Evolutionary conservation across 1,140 invertebrate species (phyloP).

Genomic region (Stegodyphus mimosarum): DNA sequence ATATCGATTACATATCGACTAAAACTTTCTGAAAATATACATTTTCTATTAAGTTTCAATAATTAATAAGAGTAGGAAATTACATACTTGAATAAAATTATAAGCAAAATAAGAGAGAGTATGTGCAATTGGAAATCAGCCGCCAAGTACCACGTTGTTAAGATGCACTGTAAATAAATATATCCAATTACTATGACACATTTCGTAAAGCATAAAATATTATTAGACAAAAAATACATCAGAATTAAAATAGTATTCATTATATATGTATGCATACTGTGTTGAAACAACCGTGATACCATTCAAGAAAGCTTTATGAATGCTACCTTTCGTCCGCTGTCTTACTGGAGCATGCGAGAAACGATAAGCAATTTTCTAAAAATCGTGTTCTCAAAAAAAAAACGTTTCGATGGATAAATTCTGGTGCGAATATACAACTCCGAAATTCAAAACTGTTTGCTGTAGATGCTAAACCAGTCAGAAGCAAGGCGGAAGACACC

Average conservation of each 20-base stretch:
- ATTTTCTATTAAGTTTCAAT: neutral
- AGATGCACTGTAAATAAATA: conserved; percentile 40
- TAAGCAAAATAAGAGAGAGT: conserved; percentile 42
- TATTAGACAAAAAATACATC: neutral
- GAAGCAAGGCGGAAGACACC: neutral
- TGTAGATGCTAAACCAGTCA: neutral
- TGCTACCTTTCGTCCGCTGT: neutral
- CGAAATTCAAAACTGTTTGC: neutral
- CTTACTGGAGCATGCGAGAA: neutral
- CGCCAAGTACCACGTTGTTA: conserved; percentile 62
- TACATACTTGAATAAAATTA: conserved; percentile 57
- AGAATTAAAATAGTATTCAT: neutral
- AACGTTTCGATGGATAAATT: neutral
- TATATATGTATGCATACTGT: neutral
- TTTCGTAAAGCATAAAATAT: neutral
- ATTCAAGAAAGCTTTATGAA: neutral
- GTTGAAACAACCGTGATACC: neutral
- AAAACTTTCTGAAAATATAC: neutral
- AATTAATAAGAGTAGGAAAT: neutral
- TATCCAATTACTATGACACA: neutral
- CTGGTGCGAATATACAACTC: neutral
- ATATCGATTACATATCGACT: neutral
- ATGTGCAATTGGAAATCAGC: conserved; percentile 62
- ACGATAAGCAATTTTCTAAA: neutral
- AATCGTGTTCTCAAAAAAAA: neutral